Base-by-base conservation (phyloP, 2,797 vertebrate genomes). In the Lemur catta region DNA sequence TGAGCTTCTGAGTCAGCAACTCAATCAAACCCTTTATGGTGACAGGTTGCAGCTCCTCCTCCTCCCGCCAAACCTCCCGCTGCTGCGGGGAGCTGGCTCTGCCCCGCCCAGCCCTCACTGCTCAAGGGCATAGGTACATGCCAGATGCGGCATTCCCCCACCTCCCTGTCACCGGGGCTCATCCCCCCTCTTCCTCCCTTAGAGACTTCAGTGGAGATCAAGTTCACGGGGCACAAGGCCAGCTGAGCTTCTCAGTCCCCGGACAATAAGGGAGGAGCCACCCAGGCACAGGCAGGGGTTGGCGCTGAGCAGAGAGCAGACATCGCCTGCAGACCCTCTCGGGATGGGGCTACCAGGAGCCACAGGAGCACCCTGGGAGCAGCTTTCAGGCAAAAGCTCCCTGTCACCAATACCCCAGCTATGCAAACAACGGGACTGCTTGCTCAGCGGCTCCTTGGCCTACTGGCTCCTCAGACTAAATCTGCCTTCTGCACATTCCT, bases 391-490 rank as follows among this genome's bases (percentile, higher is more conserved):
- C 89, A 26, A 81, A 87, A 96, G 94, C 71, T 80, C 87, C 93
- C 85, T 69, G 75, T 75, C 43, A 30, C 86, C 79, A 28, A 18
- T 71, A 38, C 24, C 38, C 71, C 50, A n/a, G 79, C 93, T 90
- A 84, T 90, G 94, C 91, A 76, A 98, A 97, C 96, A 96, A 97
- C 97, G 84, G 61, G 35, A 46, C 79, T 93, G 96, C 98, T 98
- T 97, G 96, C 88, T 96, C 97, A 96, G 96, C 72, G 46, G 97
- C 93, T 79, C 79, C 84, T 87, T 81, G 59, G n/a, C 91, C 97
- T 95, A 61, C 92, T 91, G 95, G 84, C 93, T 94, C 41, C 89
- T 97, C 91, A 84, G 63, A 81, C 46, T 71, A 24, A 4, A 14
- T 43, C 80, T 96, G 95, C 91, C 97, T 95, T 93, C 95, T 88